Percentiles rank a stretch among this genome's conserved stretches.
These are phyloP conservation scores for Camponotus fellah DNA, from an alignment of 2,888 invertebrate species.

Conservation along the genomic window DNA sequence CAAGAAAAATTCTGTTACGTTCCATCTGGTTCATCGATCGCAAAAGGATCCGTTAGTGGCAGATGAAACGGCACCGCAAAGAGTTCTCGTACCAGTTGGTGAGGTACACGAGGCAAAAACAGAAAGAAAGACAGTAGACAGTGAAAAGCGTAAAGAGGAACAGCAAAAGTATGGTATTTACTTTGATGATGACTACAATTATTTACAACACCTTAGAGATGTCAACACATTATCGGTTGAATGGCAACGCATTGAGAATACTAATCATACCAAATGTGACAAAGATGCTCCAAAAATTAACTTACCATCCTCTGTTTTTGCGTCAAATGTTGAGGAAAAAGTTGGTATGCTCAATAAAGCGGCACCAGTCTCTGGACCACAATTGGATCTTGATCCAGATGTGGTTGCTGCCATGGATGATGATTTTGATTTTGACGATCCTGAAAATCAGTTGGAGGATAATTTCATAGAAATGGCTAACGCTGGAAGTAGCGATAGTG, in stretches of 20 bases:
- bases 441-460: conserved; percentile 95
- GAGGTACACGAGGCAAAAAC: conserved; percentile 71
- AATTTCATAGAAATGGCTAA: conserved; percentile 96
- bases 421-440: conserved; percentile 95
- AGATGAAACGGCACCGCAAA: conserved; percentile 96
- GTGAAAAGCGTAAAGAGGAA: conserved; percentile 89
- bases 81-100: conserved; percentile 91
- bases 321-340: conserved; percentile 94
- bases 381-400: conserved; percentile 95
- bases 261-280: conserved; percentile 75
- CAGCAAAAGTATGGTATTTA: conserved; percentile 96
- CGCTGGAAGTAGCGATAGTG: conserved; percentile 86
- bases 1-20: conserved; percentile 96
- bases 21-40: conserved; percentile 96
- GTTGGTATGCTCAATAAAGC: conserved; percentile 94
- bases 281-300: conserved; percentile 85
- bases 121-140: conserved; percentile 67
- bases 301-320: conserved; percentile 96
- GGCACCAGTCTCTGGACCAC: conserved; percentile 89
- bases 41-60: conserved; percentile 96
- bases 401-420: conserved; percentile 97
- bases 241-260: conserved; percentile 86
- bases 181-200: conserved; percentile 98
- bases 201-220: conserved; percentile 95
- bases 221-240: conserved; percentile 87